phyloP scores from a whole-genome alignment of 2,797 vertebrate genomes.

The Labroides dimidiatus region DNA sequence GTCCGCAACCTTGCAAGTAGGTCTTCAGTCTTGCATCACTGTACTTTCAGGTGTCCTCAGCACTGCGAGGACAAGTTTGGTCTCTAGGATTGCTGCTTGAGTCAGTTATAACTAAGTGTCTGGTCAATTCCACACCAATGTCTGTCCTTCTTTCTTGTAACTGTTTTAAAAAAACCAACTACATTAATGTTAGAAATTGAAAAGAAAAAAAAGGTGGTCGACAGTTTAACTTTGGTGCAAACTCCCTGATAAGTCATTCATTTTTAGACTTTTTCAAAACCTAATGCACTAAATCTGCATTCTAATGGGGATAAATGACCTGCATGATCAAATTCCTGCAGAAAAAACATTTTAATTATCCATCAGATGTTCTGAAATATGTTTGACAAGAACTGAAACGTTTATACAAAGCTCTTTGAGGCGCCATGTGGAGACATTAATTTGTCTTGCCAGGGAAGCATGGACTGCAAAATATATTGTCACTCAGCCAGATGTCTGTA shows the following conservation, averaged over 20 bases:
- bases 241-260: background rate
- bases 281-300: background rate
- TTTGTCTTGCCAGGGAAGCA: background rate
- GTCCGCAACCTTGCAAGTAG: constrained; percentile 88
- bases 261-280: background rate
- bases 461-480: constrained; percentile 6
- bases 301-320: constrained; percentile 1
- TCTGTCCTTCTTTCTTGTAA: background rate
- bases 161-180: background rate
- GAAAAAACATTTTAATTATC: constrained; percentile 17
- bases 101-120: background rate
- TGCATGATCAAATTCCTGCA: background rate
- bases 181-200: background rate
- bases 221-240: background rate
- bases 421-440: constrained; percentile 6
- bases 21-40: constrained; percentile 39
- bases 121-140: background rate
- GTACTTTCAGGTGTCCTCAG: background rate
- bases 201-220: background rate
- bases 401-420: constrained; percentile 9
- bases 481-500: constrained; percentile 27
- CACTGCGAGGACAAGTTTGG: background rate
- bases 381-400: background rate
- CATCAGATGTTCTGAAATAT: background rate
- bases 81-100: background rate